A percentile compares a stretch with the other conserved stretches of the same genome.
Conservation (phyloP, 2,113 vertebrate genomes). For the Psittacara wagleri region DNA sequence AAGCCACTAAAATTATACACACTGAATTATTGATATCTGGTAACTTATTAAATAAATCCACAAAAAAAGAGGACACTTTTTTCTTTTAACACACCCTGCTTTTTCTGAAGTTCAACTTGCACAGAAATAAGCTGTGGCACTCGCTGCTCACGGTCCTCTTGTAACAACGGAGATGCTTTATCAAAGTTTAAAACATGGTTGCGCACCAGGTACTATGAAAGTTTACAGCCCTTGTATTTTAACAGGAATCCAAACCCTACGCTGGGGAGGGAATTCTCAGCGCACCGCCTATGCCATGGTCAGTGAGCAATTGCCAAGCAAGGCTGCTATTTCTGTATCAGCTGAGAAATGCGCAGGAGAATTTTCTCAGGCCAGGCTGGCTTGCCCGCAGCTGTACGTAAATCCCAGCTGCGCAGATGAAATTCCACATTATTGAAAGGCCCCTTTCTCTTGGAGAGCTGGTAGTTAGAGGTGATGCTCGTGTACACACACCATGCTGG, state of each 20-base stretch:
- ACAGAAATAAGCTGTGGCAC: background rate
- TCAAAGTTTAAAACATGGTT: background rate
- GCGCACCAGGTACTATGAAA: background rate
- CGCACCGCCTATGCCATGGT: rapidly evolving
- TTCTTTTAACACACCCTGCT: background rate
- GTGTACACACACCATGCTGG: rapidly evolving
- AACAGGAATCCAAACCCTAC: background rate
- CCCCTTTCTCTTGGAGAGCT: background rate
- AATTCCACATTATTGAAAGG: background rate
- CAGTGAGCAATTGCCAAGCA: background rate
- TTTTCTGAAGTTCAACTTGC: background rate
- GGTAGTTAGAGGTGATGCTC: background rate
- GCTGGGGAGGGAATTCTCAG: background rate
- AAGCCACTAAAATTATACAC: slow-evolving; percentile 56
- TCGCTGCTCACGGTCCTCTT: background rate
- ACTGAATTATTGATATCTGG: background rate
- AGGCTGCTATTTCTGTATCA: slow-evolving; percentile 5
- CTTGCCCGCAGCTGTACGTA: background rate
- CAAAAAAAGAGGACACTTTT: background rate
- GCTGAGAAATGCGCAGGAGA: slow-evolving; percentile 10
- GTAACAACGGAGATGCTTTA: background rate
- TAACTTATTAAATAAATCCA: slow-evolving; percentile 24
- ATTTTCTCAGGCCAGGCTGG: background rate
- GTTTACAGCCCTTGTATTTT: slow-evolving; percentile 17
- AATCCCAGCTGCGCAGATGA: background rate